Evolutionary conservation across 2,888 invertebrate species (phyloP).

Genomic region (Eumerus sabulonum): DNA sequence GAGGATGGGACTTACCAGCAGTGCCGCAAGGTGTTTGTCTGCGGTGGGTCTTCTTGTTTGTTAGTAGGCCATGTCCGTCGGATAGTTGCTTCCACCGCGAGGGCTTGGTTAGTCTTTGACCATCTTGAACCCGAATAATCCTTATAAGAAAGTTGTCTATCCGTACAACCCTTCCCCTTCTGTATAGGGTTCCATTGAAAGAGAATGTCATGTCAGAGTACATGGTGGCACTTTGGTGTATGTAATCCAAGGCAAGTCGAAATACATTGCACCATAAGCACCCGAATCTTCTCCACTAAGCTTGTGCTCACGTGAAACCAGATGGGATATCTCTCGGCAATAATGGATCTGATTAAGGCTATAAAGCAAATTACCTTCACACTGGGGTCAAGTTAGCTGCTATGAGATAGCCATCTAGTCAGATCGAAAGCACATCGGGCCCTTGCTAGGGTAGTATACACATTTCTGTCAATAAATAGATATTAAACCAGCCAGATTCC

Average conservation of each 20-base stretch:
- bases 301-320: background rate
- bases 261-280: background rate
- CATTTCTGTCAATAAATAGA: too few relatives aligned
- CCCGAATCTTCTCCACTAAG: background rate
- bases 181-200: background rate
- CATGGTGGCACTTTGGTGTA: background rate
- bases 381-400: background rate
- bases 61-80: too few relatives aligned
- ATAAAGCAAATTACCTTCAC: constrained; percentile 2
- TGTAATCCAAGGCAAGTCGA: background rate
- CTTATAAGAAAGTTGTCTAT: too few relatives aligned
- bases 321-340: background rate
- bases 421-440: background rate
- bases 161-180: too few relatives aligned
- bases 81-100: too few relatives aligned
- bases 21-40: too few relatives aligned
- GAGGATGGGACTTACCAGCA: too few relatives aligned
- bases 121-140: too few relatives aligned
- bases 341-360: background rate
- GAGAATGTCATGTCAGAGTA: background rate
- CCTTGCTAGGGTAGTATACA: constrained; percentile 2
- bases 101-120: too few relatives aligned
- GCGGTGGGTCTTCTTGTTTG: too few relatives aligned
- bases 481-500: too few relatives aligned
- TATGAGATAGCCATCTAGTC: too few relatives aligned